Percentiles rank a stretch among this genome's conserved stretches.
Evolutionary conservation across 92 coral and sea anemone genomes (phyloP).

Genomic region (Umimayanthus chanpuru): DNA sequence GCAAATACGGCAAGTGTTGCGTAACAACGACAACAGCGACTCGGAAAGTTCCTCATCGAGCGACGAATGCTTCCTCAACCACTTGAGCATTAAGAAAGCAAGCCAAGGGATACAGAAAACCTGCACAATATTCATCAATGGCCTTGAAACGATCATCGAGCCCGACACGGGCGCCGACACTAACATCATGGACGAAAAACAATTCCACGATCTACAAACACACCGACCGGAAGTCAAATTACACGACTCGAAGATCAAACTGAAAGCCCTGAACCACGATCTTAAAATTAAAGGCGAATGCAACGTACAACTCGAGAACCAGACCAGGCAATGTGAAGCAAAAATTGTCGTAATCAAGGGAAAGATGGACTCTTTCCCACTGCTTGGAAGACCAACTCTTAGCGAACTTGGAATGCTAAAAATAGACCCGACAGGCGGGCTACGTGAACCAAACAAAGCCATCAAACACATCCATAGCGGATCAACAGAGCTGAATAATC

Average conservation of each 20-base stretch:
- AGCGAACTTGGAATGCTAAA: slow-evolving; percentile 44
- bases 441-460: slow-evolving; percentile 15
- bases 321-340: slow-evolving; percentile 24
- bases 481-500: background rate
- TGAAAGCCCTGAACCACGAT: slow-evolving; percentile 30
- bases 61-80: slow-evolving; percentile 16
- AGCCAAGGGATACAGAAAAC: slow-evolving; percentile 27
- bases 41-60: slow-evolving; percentile 5
- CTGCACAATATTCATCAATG: slow-evolving; percentile 30
- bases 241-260: slow-evolving; percentile 16
- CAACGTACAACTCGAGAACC: slow-evolving; percentile 31
- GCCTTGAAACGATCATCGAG: slow-evolving; percentile 23
- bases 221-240: slow-evolving; percentile 32
- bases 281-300: slow-evolving; percentile 30
- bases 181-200: slow-evolving; percentile 43
- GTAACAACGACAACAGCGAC: slow-evolving; percentile 20
- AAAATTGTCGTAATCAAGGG: slow-evolving; percentile 44
- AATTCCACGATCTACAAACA: slow-evolving; percentile 34
- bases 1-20: slow-evolving; percentile 26
- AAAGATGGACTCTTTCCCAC: slow-evolving; percentile 50
- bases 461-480: background rate
- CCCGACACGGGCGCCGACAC: slow-evolving; percentile 47
- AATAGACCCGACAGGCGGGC: slow-evolving; percentile 14
- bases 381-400: slow-evolving; percentile 40
- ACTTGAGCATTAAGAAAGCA: slow-evolving; percentile 23